Evolutionary conservation across 37 sponge, comb jelly and placozoan genomes (phyloP).

Genomic region (Ephydatia muelleri): DNA sequence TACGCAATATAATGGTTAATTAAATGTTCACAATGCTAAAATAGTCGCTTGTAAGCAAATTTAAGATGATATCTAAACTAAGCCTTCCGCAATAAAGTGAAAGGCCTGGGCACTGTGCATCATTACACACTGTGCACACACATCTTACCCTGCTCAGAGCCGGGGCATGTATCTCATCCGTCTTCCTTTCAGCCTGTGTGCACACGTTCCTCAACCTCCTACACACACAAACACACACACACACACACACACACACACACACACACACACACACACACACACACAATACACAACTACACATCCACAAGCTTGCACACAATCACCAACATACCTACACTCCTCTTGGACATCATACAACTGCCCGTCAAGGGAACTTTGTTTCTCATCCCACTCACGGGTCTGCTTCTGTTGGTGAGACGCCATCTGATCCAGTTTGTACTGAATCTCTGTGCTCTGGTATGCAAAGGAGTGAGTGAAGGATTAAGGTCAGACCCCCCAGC

Average conservation of each 20-base stretch:
- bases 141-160: not conserved
- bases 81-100: not conserved
- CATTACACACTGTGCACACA: too few relatives aligned
- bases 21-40: too few relatives aligned
- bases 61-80: not conserved
- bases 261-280: constrained; percentile 9
- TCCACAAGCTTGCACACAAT: constrained; percentile 14
- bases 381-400: constrained; percentile 34
- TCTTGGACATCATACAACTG: constrained; percentile 23
- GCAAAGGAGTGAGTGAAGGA: not conserved
- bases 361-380: constrained; percentile 20
- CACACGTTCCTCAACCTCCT: constrained; percentile 9
- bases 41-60: too few relatives aligned
- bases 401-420: constrained; percentile 24
- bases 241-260: not conserved
- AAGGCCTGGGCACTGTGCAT: not conserved
- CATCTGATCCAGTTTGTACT: constrained; percentile 19
- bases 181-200: not conserved
- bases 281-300: not conserved
- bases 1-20: too few relatives aligned
- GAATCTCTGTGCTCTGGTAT: not conserved
- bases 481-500: not conserved
- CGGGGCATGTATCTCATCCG: not conserved
- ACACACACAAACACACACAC: not conserved
- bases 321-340: constrained; percentile 49